Evolutionary conservation across 2,888 invertebrate species (phyloP).

Genomic region (Tetanocera ferruginea): DNA sequence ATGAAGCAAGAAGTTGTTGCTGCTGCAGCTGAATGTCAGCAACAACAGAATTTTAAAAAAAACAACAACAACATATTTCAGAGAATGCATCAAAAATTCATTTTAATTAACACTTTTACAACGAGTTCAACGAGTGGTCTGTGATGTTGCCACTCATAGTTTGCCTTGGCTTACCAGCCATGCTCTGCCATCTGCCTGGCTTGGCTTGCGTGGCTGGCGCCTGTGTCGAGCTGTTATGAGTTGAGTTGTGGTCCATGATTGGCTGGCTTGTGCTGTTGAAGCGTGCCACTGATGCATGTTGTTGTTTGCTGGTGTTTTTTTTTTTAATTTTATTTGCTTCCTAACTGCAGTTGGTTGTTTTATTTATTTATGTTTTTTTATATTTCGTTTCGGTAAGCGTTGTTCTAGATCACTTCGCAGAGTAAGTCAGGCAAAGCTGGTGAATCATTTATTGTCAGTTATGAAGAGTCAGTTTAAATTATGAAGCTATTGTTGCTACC

Average conservation of each 20-base stretch:
- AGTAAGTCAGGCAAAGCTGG: background rate
- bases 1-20: background rate
- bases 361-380: too few species aligned
- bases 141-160: background rate
- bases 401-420: background rate
- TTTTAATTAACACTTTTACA: constrained; percentile 32
- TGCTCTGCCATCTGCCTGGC: background rate
- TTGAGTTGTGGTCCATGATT: background rate
- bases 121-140: constrained; percentile 13
- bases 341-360: background rate
- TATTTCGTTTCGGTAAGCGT: too few species aligned
- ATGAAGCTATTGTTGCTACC: background rate
- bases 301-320: background rate
- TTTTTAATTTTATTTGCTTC: background rate
- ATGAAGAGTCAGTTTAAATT: background rate
- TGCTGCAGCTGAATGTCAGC: background rate
- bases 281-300: background rate
- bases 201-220: background rate
- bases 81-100: constrained; percentile 28
- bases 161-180: background rate
- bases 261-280: background rate
- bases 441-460: constrained; percentile 6
- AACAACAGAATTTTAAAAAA: background rate
- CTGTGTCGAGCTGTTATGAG: background rate
- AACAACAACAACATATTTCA: background rate